Conservation (phyloP, 1,140 invertebrate genomes). For the Catajapyx aquilonaris region DNA sequence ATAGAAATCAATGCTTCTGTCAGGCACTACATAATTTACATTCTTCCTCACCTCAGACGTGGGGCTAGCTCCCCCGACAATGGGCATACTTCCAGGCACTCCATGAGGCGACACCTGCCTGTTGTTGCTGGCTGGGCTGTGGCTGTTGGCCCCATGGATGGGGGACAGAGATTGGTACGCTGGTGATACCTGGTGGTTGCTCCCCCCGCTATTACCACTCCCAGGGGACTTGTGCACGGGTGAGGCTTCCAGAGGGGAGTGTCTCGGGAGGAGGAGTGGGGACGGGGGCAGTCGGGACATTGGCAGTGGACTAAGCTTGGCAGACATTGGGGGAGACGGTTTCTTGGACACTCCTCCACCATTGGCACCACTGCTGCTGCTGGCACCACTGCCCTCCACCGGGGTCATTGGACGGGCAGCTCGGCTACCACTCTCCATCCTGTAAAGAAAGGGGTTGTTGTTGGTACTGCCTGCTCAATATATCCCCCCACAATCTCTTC, state of each 20-base stretch:
- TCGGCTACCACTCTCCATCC: slow-evolving; percentile 13
- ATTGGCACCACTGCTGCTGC: slow-evolving; percentile 34
- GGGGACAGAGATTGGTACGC: slow-evolving; percentile 6
- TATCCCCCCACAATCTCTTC: too few species aligned
- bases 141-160: slow-evolving; percentile 24
- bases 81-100: slow-evolving; percentile 9
- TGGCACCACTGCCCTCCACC: slow-evolving; percentile 21
- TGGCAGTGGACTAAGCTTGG: not conserved
- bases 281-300: slow-evolving; percentile 31
- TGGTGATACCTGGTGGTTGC: too few species aligned
- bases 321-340: not conserved
- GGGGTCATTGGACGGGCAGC: slow-evolving; percentile 22
- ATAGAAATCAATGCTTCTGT: too few species aligned
- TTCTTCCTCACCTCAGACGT: too few species aligned
- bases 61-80: too few species aligned
- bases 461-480: too few species aligned
- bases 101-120: slow-evolving; percentile 10
- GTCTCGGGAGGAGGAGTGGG: slow-evolving; percentile 25
- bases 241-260: slow-evolving; percentile 27
- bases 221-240: slow-evolving; percentile 14
- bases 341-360: slow-evolving; percentile 38
- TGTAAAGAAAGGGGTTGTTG: slow-evolving; percentile 10
- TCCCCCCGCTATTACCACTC: too few species aligned
- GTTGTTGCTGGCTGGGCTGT: slow-evolving; percentile 19
- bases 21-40: too few species aligned